phyloP scores from a whole-genome alignment of 1,140 invertebrate species.

The Hyphantria cunea region DNA sequence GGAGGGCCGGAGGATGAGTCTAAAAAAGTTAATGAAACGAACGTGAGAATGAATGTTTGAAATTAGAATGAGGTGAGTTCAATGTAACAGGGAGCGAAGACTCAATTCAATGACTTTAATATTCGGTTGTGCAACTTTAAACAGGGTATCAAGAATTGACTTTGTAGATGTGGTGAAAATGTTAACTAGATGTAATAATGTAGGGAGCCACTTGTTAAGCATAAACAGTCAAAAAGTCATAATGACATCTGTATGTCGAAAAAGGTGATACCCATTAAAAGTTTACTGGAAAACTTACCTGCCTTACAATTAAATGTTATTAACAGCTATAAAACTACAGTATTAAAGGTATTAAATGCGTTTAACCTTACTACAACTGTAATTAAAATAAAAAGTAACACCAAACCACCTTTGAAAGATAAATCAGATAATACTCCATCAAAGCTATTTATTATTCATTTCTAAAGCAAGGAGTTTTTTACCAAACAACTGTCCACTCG shows the following conservation, averaged over 20 bases:
- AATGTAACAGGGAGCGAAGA: not conserved
- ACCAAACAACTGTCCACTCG: slow-evolving; percentile 66
- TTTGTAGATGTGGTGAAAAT: too few relatives aligned
- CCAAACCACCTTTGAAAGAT: slow-evolving; percentile 42
- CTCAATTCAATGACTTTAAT: too few relatives aligned
- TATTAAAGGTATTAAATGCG: not conserved
- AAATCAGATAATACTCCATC: slow-evolving; percentile 47
- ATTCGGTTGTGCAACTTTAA: too few relatives aligned
- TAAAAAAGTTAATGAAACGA: slow-evolving; percentile 49
- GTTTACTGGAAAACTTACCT: too few relatives aligned
- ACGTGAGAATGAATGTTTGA: slow-evolving; percentile 51
- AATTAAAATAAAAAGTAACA: slow-evolving; percentile 27
- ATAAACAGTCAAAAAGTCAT: too few relatives aligned
- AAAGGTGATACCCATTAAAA: too few relatives aligned
- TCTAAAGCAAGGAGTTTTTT: slow-evolving; percentile 56
- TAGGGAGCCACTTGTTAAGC: too few relatives aligned
- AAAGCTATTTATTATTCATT: slow-evolving; percentile 51
- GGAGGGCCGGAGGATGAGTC: slow-evolving; percentile 41
- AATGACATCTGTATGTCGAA: too few relatives aligned
- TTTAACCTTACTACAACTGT: slow-evolving; percentile 12
- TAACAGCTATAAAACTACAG: not conserved
- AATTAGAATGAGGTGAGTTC: slow-evolving; percentile 10
- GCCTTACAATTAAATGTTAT: not conserved
- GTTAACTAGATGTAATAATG: too few relatives aligned
- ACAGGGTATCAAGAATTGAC: too few relatives aligned